A percentile compares a stretch with the other conserved stretches of the same genome.
Evolutionary conservation across 2,888 invertebrate genomes (phyloP).

Genomic region (Labia minor): DNA sequence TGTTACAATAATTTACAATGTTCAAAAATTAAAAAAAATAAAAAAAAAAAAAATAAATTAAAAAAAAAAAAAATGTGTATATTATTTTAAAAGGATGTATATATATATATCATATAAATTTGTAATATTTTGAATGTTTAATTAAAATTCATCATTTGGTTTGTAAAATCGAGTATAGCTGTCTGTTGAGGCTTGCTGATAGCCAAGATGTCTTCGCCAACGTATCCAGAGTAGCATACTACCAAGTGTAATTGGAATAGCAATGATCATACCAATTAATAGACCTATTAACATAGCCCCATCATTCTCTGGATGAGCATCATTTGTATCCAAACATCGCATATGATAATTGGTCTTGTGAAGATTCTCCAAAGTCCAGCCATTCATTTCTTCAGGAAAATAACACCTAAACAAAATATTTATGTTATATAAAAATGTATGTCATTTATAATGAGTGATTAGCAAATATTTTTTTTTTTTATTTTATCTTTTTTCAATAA

Average conservation of each 20-base stretch:
- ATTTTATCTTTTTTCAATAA: background rate
- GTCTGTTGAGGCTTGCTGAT: background rate
- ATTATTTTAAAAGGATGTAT: no score
- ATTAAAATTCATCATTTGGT: background rate
- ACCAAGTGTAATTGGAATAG: conserved; percentile 53
- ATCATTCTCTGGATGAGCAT: conserved; percentile 53
- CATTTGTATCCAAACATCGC: conserved; percentile 55
- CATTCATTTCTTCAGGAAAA: conserved; percentile 53
- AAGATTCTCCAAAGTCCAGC: conserved; percentile 47
- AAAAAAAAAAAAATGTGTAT: no score
- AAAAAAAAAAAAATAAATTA: no score
- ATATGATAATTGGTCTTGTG: conserved; percentile 45
- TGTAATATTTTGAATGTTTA: no score
- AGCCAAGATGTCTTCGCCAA: background rate
- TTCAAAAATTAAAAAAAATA: no score
- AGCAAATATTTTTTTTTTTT: background rate
- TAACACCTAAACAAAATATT: conserved; percentile 43
- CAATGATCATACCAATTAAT: conserved; percentile 54
- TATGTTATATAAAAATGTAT: conserved; percentile 27
- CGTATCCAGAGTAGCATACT: conserved; percentile 50
- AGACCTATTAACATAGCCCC: conserved; percentile 55
- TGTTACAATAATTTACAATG: no score
- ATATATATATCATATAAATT: no score
- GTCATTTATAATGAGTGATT: background rate
- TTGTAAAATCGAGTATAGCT: background rate